A percentile compares a stretch with the other conserved stretches of the same genome.
Conservation (phyloP, 2,797 vertebrate genomes). For the Pseudochromis fuscus region DNA sequence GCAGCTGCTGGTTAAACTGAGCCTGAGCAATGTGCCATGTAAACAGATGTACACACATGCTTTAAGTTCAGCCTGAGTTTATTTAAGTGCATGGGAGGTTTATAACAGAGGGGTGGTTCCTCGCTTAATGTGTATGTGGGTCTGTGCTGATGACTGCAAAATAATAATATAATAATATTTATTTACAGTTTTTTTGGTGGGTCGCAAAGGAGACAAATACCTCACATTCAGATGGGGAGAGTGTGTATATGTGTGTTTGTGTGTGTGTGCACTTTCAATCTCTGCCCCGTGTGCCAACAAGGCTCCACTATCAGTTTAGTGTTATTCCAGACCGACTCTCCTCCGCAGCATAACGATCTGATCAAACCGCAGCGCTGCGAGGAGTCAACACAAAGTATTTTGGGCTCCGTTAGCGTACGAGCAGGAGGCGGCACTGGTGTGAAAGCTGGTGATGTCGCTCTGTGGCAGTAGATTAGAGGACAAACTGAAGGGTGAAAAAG, state of each 20-base stretch:
- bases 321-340: conserved; percentile 38
- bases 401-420: conserved; percentile 12
- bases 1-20: conserved; percentile 70
- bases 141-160: conserved; percentile 1
- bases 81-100: conserved; percentile 14
- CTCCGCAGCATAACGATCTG: conserved; percentile 31
- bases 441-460: conserved; percentile 39
- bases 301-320: conserved; percentile 29
- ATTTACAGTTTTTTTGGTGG: conserved; percentile 13
- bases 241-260: conserved; percentile 16
- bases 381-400: conserved; percentile 34
- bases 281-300: conserved; percentile 24
- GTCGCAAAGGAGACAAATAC: conserved; percentile 16
- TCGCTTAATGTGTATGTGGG: conserved; percentile 4
- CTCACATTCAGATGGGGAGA: conserved; percentile 24
- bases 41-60: conserved; percentile 22
- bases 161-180: conserved; percentile 29
- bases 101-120: no score
- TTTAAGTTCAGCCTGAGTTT: conserved; percentile 9
- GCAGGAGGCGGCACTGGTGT: conserved; percentile 11
- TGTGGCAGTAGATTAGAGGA: conserved; percentile 47
- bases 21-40: conserved; percentile 43
- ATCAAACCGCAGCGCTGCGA: conserved; percentile 25
- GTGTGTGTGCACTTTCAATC: conserved; percentile 17
- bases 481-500: conserved; percentile 40